These are phyloP conservation scores for Aquatica leii DNA, from an alignment of 2,888 invertebrate genomes.

Conservation along the genomic window DNA sequence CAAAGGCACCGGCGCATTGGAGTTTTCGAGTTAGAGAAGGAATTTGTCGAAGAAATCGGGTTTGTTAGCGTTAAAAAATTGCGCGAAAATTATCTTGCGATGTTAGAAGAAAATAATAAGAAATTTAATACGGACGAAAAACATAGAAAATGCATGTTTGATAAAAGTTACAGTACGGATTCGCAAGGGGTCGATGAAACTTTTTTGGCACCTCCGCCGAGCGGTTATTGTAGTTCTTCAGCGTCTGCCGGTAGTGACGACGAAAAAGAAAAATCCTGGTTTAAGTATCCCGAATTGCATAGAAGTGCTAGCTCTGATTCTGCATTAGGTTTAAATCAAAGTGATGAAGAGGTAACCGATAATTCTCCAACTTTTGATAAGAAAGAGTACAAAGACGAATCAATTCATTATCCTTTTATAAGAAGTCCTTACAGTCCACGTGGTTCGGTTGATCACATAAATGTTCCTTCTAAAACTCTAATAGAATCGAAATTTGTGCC, in stretches of 20 bases:
- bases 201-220: constrained; percentile 53
- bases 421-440: constrained; percentile 54
- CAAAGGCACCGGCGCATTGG: constrained; percentile 54
- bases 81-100: constrained; percentile 53
- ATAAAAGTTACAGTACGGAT: constrained; percentile 12
- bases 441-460: constrained; percentile 57
- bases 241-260: constrained; percentile 57
- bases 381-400: constrained; percentile 15
- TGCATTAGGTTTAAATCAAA: constrained; percentile 59
- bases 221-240: constrained; percentile 57
- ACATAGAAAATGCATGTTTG: constrained; percentile 8
- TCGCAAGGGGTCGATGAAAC: constrained; percentile 37
- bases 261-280: constrained; percentile 50
- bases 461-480: constrained; percentile 62
- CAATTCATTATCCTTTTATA: constrained; percentile 9
- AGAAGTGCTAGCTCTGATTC: constrained; percentile 65
- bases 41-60: constrained; percentile 36
- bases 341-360: constrained; percentile 59
- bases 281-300: constrained; percentile 50
- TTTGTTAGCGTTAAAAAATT: constrained; percentile 55
- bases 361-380: constrained; percentile 22
- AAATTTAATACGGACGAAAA: constrained; percentile 38
- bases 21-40: constrained; percentile 49
- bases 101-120: constrained; percentile 51
- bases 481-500: constrained; percentile 67